A percentile compares a stretch with the other conserved stretches of the same genome.
Evolutionary conservation across 2,797 vertebrate species (phyloP).

Genomic region (Catamblyrhynchus diadema): DNA sequence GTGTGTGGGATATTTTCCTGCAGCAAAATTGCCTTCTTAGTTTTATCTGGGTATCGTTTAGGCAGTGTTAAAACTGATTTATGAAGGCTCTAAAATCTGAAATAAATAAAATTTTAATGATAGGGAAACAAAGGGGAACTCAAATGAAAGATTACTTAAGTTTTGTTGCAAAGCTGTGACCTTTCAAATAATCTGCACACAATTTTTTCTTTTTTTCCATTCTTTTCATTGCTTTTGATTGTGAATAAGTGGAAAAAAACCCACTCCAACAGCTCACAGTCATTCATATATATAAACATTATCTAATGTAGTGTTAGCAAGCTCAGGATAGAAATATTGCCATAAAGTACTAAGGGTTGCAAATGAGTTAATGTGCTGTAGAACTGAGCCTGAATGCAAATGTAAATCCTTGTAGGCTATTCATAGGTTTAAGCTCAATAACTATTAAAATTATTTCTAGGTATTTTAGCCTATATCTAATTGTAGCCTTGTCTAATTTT

Average conservation of each 20-base stretch:
- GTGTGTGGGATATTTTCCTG: not conserved
- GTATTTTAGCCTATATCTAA: not conserved
- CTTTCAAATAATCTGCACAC: not conserved
- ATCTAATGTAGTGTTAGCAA: not conserved
- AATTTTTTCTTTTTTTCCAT: not conserved
- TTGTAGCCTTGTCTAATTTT: conserved; percentile 16
- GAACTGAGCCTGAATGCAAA: not conserved
- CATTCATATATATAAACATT: not conserved
- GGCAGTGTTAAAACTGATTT: not conserved
- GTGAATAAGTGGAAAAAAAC: not conserved
- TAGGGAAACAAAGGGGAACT: not conserved
- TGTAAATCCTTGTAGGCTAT: not conserved
- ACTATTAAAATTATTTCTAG: not conserved
- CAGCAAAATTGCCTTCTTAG: not conserved
- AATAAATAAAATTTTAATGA: not conserved
- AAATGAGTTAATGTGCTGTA: not conserved
- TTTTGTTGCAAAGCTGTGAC: not conserved
- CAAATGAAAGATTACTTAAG: not conserved
- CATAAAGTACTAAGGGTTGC: not conserved
- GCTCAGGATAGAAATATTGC: not conserved
- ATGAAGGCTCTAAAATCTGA: not conserved
- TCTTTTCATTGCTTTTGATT: not conserved
- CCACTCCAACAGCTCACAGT: not conserved
- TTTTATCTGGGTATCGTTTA: not conserved
- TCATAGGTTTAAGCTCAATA: not conserved